Base-by-base conservation (phyloP, 2,888 invertebrate species). In the Vesta saturnalis region DNA sequence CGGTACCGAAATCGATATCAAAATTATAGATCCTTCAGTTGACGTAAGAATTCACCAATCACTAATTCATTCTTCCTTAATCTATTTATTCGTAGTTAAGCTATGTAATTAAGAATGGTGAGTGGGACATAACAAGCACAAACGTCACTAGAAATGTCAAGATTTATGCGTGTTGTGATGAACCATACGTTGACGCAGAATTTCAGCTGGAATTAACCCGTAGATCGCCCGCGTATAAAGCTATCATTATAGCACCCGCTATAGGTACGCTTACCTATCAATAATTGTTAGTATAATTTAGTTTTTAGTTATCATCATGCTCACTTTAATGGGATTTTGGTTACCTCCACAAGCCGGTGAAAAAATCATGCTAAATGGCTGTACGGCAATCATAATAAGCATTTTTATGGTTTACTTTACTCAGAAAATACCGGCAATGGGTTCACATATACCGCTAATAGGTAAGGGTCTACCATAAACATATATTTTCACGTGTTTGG, bases 261-360 rank as follows among this genome's bases (percentile, higher is more conserved):
- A 82, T 87, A 69, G 86, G 88, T 87, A 80, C 79, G 77, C 56
- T 16, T 46, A 35, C 55, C 39, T 15, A 47, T 12, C 55, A 58
- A 19, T 16, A 60, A 55, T 68, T 22, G 2, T 43, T 43, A 30
- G 2, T 43, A 43, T 3, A 43, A n/a, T 23, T 43, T 12, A 5
- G 2, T 3, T 57, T 49, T 69, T 83, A 85, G 90, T 89, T 62
- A 86, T 91, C 61, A 86, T 90, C 1, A 78, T 89, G 14, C 77
- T 91, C 76, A 89, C 88, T 0, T 81, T 92, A 52, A 81, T 88
- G 14, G 85, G 85, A 1, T 92, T 91, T 79, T 89, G 89, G 89
- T 76, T 91, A 55, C 90, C 91, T 0, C 89, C 91, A 0, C 87
- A 89, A 74, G 87, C 90, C 73, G 89, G 89, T 14, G 91, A 91